A percentile compares a stretch with the other conserved stretches of the same genome.
Conservation (phyloP, 2,113 vertebrate genomes). For the Panthera leo region DNA sequence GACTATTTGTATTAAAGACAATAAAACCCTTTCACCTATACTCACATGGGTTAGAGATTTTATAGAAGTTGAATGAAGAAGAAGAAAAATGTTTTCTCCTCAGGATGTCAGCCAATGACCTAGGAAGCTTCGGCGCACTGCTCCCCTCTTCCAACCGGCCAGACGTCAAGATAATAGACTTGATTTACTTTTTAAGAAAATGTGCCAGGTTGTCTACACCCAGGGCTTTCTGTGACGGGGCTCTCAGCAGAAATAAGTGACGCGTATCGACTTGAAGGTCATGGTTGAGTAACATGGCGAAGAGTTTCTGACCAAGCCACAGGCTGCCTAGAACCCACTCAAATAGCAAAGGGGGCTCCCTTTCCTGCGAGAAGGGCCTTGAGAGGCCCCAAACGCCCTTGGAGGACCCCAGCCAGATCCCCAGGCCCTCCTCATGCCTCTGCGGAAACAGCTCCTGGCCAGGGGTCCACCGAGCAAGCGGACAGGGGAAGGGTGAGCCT, state of each 20-base stretch:
- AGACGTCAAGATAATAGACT: not conserved
- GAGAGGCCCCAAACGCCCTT: not conserved
- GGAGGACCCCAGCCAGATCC: not conserved
- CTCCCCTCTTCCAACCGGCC: not conserved
- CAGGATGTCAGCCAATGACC: not conserved
- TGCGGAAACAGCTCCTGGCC: not conserved
- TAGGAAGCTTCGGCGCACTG: not conserved
- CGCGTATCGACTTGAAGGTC: not conserved
- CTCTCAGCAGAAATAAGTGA: constrained; percentile 3
- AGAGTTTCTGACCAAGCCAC: not conserved
- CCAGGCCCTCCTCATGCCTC: not conserved
- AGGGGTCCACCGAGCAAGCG: no score
- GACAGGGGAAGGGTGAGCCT: no score
- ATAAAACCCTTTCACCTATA: not conserved
- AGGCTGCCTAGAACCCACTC: not conserved
- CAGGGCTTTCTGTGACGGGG: not conserved
- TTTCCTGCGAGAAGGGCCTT: not conserved
- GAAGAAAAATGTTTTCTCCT: not conserved
- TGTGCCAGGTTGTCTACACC: not conserved
- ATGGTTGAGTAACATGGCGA: not conserved
- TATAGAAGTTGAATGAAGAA: not conserved
- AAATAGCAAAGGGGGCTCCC: not conserved
- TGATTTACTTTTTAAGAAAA: not conserved
- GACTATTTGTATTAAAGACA: not conserved
- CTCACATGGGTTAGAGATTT: not conserved